Percentiles rank a stretch among this genome's conserved stretches.
Evolutionary conservation across 2,113 vertebrate species (phyloP).

Genomic region (Ceratotherium simum): DNA sequence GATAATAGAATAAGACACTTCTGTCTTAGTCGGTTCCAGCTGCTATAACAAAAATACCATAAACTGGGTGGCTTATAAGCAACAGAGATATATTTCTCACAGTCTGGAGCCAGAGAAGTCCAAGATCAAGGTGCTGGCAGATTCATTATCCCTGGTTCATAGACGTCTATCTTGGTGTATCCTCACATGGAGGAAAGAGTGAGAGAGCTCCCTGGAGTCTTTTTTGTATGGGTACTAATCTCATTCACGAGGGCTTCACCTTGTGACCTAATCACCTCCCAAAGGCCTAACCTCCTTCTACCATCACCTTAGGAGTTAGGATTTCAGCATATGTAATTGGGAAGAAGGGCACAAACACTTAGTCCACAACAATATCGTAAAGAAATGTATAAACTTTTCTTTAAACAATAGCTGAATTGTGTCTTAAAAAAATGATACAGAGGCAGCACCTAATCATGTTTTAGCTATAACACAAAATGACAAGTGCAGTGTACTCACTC

Average conservation of each 20-base stretch:
- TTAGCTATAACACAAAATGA: neutral
- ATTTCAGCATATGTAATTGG: neutral
- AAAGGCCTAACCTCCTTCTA: neutral
- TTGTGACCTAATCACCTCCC: neutral
- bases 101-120: neutral
- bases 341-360: neutral
- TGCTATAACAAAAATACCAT: neutral
- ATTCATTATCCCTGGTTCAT: neutral
- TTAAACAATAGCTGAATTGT: neutral
- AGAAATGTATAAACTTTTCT: neutral
- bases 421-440: neutral
- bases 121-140: neutral
- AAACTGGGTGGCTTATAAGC: neutral
- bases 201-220: neutral
- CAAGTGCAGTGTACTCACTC: conserved; percentile 64
- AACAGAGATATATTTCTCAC: neutral
- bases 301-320: neutral
- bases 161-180: neutral
- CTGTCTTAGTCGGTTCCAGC: neutral
- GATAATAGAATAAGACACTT: neutral
- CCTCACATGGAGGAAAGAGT: neutral
- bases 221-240: neutral
- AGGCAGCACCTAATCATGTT: neutral
- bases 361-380: neutral
- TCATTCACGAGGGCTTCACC: neutral